Conservation (phyloP, 2,113 vertebrate genomes). For the Paracanthobrama guichenoti region DNA sequence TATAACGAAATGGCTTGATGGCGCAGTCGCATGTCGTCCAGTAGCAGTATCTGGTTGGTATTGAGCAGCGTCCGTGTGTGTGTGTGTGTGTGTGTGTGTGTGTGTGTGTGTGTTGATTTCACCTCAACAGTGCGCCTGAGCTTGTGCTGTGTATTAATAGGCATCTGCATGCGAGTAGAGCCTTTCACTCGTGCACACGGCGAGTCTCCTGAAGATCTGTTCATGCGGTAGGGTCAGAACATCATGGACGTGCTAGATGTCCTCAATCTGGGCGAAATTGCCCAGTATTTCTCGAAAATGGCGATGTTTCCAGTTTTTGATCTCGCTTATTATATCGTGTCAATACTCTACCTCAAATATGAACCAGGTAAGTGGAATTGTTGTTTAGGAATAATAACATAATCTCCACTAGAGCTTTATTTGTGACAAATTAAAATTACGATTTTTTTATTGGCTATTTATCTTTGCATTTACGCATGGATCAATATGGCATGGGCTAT, state of each 20-base stretch:
- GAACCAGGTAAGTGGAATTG: constrained; percentile 85
- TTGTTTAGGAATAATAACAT: neutral
- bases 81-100: too few species aligned
- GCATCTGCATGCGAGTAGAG: constrained; percentile 65
- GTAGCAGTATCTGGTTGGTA: constrained; percentile 19
- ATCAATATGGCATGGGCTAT: neutral
- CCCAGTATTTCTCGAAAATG: constrained; percentile 88
- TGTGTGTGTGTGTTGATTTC: neutral
- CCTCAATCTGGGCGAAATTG: constrained; percentile 86
- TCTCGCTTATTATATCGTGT: constrained; percentile 93
- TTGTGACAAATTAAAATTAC: neutral
- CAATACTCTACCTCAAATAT: constrained; percentile 96
- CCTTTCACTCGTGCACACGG: constrained; percentile 60
- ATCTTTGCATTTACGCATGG: neutral
- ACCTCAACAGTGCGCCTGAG: constrained; percentile 50
- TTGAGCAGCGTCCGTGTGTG: neutral
- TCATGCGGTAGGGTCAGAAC: constrained; percentile 46
- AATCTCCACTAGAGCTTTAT: neutral
- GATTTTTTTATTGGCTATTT: neutral
- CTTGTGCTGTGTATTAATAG: constrained; percentile 77
- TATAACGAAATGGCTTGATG: neutral
- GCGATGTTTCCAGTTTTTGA: constrained; percentile 95
- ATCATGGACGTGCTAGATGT: constrained; percentile 85
- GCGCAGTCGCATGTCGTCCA: neutral
- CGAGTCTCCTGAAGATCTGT: constrained; percentile 62